Conservation (phyloP, 2,888 invertebrate genomes). For the Lepidochrysops patricia region DNA sequence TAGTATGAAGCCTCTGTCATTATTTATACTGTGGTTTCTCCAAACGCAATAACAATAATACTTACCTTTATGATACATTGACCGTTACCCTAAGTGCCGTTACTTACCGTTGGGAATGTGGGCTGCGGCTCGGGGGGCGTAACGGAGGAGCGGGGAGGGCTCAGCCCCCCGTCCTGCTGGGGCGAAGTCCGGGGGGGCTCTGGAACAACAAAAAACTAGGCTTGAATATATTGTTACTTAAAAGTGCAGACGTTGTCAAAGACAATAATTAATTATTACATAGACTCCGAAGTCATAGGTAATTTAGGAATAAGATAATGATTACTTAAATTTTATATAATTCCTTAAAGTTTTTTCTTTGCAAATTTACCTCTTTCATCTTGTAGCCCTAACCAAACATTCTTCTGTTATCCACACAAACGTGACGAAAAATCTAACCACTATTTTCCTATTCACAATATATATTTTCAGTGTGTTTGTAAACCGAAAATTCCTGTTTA, state of each 20-base stretch:
- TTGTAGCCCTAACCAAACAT: not conserved
- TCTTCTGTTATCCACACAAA: not conserved
- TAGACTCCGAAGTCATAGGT: no score
- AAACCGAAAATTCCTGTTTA: not conserved
- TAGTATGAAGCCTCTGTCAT: no score
- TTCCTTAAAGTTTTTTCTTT: no score
- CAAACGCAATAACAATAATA: not conserved
- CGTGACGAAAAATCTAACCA: not conserved
- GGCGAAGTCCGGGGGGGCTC: conserved; percentile 86
- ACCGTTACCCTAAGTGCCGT: not conserved
- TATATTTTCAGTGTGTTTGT: not conserved
- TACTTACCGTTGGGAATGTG: conserved; percentile 65
- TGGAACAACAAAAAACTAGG: no score
- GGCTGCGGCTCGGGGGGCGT: conserved; percentile 64
- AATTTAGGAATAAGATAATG: no score
- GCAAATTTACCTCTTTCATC: not conserved
- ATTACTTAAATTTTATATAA: no score
- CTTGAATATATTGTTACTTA: not conserved
- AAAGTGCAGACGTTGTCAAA: not conserved
- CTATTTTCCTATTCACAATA: not conserved
- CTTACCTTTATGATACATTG: not conserved
- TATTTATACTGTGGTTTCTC: not conserved
- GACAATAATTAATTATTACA: no score
- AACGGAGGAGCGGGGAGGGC: conserved; percentile 57
- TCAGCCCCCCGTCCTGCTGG: conserved; percentile 81